A percentile compares a stretch with the other conserved stretches of the same genome.
Conservation (phyloP, 2,888 invertebrate genomes). For the Drosophila testacea region DNA sequence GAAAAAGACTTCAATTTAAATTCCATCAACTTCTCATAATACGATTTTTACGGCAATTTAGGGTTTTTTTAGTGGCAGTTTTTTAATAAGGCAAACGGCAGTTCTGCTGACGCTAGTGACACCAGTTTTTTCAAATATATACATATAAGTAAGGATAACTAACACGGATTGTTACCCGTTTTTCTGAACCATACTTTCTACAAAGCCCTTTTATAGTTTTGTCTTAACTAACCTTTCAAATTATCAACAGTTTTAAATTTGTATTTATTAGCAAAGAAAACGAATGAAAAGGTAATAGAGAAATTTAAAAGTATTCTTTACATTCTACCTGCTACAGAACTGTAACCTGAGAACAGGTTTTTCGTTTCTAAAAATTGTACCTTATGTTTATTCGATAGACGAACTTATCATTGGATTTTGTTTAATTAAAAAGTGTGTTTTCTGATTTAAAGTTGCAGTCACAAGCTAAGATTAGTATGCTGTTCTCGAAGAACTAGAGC, state of each 20-base stretch:
- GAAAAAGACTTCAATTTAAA: too few relatives aligned
- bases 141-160: too few relatives aligned
- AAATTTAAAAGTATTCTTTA: constrained; percentile 32
- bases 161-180: too few relatives aligned
- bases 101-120: too few relatives aligned
- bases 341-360: constrained; percentile 48
- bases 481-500: background rate
- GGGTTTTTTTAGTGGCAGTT: too few relatives aligned
- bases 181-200: too few relatives aligned
- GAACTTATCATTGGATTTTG: constrained; percentile 10
- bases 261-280: constrained; percentile 33
- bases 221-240: too few relatives aligned
- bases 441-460: background rate
- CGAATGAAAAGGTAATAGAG: constrained; percentile 29
- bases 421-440: constrained; percentile 17
- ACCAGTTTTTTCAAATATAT: too few relatives aligned
- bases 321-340: constrained; percentile 48
- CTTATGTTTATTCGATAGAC: constrained; percentile 11
- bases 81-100: too few relatives aligned
- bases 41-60: too few relatives aligned
- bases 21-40: too few relatives aligned
- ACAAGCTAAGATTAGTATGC: background rate
- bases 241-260: constrained; percentile 5
- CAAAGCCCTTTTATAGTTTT: too few relatives aligned
- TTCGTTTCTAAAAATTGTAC: constrained; percentile 7